A percentile compares a stretch with the other conserved stretches of the same genome.
phyloP scores from a whole-genome alignment of 2,113 vertebrate genomes.

The Puffinus mauretanicus region DNA sequence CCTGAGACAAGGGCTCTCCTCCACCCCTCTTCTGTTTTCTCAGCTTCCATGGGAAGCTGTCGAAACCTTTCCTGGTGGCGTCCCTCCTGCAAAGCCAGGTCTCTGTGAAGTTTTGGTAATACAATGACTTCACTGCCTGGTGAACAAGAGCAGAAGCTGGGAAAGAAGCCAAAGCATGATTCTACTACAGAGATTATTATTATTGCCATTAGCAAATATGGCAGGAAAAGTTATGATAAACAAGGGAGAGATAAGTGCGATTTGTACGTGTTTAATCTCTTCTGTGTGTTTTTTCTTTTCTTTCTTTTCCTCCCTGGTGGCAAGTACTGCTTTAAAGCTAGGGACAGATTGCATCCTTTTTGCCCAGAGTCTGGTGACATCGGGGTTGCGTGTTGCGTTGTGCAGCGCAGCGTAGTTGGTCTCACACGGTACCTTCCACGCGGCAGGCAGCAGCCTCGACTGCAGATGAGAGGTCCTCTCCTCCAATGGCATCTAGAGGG shows the following conservation, averaged over 20 bases:
- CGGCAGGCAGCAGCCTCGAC: not conserved
- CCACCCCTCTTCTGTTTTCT: not conserved
- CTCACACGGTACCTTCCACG: not conserved
- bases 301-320: not conserved
- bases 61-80: not conserved
- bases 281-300: not conserved
- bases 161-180: not conserved
- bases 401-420: fast-evolving
- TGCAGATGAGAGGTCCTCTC: not conserved
- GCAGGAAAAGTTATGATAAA: constrained; percentile 15
- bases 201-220: not conserved
- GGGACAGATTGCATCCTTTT: not conserved
- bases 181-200: not conserved
- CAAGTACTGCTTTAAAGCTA: not conserved
- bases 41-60: not conserved
- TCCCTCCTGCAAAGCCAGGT: not conserved
- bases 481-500: not conserved
- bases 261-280: not conserved
- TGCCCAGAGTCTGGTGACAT: fast-evolving
- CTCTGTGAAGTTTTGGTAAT: not conserved
- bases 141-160: not conserved
- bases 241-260: not conserved
- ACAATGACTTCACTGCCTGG: not conserved
- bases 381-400: fast-evolving
- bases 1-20: not conserved